Evolutionary conservation across 2,113 vertebrate genomes (phyloP).

Genomic region (Nothoprocta perdicaria): DNA sequence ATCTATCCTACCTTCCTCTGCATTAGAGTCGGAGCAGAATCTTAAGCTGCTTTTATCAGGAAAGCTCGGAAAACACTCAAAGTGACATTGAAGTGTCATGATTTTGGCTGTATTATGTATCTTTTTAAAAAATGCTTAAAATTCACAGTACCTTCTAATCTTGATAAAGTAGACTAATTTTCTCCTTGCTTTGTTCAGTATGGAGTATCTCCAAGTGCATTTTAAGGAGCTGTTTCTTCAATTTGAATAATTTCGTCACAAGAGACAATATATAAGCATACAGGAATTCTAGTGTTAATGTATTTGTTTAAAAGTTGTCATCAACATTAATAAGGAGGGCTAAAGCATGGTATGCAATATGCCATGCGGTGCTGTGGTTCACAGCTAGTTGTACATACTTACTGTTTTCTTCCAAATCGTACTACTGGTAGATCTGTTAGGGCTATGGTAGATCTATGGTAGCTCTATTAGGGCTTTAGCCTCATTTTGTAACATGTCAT

Average conservation of each 20-base stretch:
- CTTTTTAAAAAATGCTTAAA: constrained; percentile 76
- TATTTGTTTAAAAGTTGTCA: constrained; percentile 69
- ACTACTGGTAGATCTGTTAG: constrained; percentile 26
- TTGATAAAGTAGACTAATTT: constrained; percentile 80
- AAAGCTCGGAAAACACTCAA: constrained; percentile 69
- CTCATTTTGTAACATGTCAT: constrained; percentile 38
- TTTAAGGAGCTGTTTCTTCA: constrained; percentile 77
- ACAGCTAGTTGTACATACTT: constrained; percentile 62
- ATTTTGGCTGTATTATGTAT: constrained; percentile 72
- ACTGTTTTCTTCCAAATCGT: constrained; percentile 54
- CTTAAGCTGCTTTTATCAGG: constrained; percentile 67
- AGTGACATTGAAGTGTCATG: constrained; percentile 78
- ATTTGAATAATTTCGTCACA: constrained; percentile 75
- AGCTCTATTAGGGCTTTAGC: constrained; percentile 13
- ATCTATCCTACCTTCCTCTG: constrained; percentile 49
- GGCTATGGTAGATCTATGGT: not conserved
- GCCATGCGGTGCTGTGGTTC: constrained; percentile 17
- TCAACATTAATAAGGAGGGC: constrained; percentile 66
- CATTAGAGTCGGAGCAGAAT: constrained; percentile 55
- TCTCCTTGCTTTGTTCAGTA: constrained; percentile 73
- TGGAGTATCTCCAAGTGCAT: constrained; percentile 76
- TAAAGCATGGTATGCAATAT: constrained; percentile 61
- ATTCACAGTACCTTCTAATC: constrained; percentile 78
- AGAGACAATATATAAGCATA: constrained; percentile 48
- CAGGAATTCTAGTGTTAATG: constrained; percentile 73